Evolutionary conservation across 2,797 vertebrate species (phyloP).

Genomic region (Varecia variegata): DNA sequence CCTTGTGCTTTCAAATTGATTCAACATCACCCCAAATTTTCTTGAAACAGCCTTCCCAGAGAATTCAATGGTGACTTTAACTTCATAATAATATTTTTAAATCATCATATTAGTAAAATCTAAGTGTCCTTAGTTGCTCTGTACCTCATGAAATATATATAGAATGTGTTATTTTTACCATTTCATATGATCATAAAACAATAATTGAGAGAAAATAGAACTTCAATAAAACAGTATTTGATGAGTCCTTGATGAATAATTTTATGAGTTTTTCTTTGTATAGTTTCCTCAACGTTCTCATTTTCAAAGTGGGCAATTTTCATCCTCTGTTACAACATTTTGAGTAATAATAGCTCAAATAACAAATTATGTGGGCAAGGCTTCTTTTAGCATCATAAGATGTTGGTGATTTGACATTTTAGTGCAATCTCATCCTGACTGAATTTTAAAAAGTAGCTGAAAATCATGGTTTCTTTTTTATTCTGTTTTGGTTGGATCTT

Average conservation of each 20-base stretch:
- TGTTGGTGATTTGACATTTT: background rate
- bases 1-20: background rate
- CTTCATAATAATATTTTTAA: background rate
- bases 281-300: background rate
- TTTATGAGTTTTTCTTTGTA: background rate
- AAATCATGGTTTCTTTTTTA: background rate
- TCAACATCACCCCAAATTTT: background rate
- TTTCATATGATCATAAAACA: background rate
- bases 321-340: background rate
- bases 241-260: background rate
- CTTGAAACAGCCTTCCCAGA: background rate
- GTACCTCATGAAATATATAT: background rate
- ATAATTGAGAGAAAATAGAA: background rate
- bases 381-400: background rate
- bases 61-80: background rate
- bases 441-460: background rate
- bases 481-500: background rate
- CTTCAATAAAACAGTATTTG: background rate
- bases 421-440: background rate
- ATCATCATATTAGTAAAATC: background rate
- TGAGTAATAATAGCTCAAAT: background rate
- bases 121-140: background rate
- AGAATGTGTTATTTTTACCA: background rate
- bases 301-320: conserved; percentile 2
- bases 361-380: background rate